Conservation (phyloP, 2,113 vertebrate species). For the Chlorodrepanis virens region DNA sequence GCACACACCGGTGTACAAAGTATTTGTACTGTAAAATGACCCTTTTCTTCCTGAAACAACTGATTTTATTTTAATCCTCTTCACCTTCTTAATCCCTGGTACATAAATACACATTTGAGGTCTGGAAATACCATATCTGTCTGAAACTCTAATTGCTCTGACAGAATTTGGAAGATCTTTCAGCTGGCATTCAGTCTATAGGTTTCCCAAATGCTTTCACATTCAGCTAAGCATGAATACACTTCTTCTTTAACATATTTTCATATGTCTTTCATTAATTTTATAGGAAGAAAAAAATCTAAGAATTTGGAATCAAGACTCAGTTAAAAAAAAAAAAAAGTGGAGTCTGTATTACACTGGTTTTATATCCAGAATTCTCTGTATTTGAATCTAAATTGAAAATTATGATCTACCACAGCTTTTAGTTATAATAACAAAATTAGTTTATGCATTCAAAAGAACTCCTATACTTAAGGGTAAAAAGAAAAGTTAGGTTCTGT, state of each 20-base stretch:
- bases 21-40: background rate
- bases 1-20: background rate
- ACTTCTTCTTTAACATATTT: background rate
- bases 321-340: background rate
- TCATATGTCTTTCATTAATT: slow-evolving; percentile 53
- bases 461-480: background rate
- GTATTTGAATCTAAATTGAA: background rate
- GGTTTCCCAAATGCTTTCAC: slow-evolving; percentile 4
- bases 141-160: background rate
- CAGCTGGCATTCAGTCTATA: background rate
- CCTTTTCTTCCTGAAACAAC: background rate
- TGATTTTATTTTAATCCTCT: background rate
- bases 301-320: background rate
- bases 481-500: background rate
- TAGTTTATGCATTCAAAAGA: background rate
- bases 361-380: background rate
- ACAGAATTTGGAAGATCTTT: slow-evolving; percentile 31
- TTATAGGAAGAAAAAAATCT: slow-evolving; percentile 24
- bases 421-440: background rate
- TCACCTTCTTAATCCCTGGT: background rate
- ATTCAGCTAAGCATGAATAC: background rate
- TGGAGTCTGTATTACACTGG: background rate
- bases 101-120: background rate
- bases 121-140: slow-evolving; percentile 7
- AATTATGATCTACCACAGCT: background rate